These are phyloP conservation scores for Netelia virgata DNA, from an alignment of 2,888 invertebrate genomes.

Conservation along the genomic window DNA sequence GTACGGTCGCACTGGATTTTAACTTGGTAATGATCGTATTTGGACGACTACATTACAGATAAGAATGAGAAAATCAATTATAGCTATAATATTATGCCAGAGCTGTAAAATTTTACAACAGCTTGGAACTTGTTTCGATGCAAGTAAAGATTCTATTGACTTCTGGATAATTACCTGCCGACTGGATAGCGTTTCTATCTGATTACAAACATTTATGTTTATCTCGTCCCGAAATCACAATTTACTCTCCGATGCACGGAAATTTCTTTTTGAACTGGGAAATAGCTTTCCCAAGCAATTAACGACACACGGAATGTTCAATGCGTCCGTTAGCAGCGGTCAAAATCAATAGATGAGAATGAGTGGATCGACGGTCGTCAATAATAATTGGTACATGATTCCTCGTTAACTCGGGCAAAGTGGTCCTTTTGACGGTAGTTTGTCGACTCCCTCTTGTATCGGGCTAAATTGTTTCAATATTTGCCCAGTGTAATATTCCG, in stretches of 20 bases:
- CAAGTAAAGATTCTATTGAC: too few species aligned
- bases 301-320: neutral
- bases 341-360: constrained; percentile 20
- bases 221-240: too few species aligned
- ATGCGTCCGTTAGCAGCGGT: constrained; percentile 8
- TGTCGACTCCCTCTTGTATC: constrained; percentile 21
- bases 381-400: constrained; percentile 47
- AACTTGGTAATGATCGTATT: neutral
- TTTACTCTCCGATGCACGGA: neutral
- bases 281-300: neutral
- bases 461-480: constrained; percentile 44
- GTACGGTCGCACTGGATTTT: neutral
- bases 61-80: neutral
- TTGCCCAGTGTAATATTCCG: constrained; percentile 23
- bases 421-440: constrained; percentile 12
- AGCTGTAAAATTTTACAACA: neutral
- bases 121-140: too few species aligned
- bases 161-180: too few species aligned
- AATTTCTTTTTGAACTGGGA: neutral
- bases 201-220: too few species aligned
- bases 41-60: neutral
- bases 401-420: neutral
- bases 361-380: constrained; percentile 22
- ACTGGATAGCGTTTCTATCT: too few species aligned
- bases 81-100: neutral